Percentiles rank a stretch among this genome's conserved stretches.
Evolutionary conservation across 1,140 invertebrate species (phyloP).

Genomic region (Meloidogyne hapla): DNA sequence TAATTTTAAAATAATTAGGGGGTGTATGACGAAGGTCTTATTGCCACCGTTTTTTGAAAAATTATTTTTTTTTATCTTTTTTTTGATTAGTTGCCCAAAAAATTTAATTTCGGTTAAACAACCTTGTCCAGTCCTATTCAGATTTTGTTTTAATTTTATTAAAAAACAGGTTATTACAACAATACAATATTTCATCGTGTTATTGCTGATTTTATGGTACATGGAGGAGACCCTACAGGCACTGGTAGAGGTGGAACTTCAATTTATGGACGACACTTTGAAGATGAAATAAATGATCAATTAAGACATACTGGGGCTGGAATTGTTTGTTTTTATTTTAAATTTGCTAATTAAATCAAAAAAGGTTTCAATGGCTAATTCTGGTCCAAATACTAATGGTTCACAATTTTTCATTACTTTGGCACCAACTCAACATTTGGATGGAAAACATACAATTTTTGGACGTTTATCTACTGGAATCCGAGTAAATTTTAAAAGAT

Average conservation of each 20-base stretch:
- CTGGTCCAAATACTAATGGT: slow-evolving; percentile 91
- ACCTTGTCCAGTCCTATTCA: too few species aligned
- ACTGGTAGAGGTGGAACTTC: slow-evolving; percentile 88
- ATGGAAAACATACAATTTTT: slow-evolving; percentile 95
- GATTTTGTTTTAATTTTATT: not conserved
- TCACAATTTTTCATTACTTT: slow-evolving; percentile 98
- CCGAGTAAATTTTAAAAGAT: slow-evolving; percentile 43
- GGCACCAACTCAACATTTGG: slow-evolving; percentile 92
- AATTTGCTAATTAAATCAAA: too few species aligned
- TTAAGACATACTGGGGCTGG: slow-evolving; percentile 89
- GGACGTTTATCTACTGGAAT: slow-evolving; percentile 71
- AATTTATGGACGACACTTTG: slow-evolving; percentile 88
- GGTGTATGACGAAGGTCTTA: too few species aligned
- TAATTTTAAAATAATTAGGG: too few species aligned
- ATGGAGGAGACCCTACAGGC: slow-evolving; percentile 91
- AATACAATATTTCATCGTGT: slow-evolving; percentile 92
- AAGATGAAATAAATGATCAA: slow-evolving; percentile 90
- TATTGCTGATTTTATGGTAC: slow-evolving; percentile 95
- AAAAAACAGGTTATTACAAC: slow-evolving; percentile 88
- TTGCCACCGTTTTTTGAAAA: too few species aligned
- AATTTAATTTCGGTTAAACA: too few species aligned
- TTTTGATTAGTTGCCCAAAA: too few species aligned
- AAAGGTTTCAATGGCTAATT: slow-evolving; percentile 84
- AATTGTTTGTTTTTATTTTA: slow-evolving; percentile 60
- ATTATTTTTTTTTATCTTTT: too few species aligned